Evolutionary conservation across 2,797 vertebrate genomes (phyloP), one percentile per base, ranked within the genome.

Genomic region (Aphelocoma californica): DNA sequence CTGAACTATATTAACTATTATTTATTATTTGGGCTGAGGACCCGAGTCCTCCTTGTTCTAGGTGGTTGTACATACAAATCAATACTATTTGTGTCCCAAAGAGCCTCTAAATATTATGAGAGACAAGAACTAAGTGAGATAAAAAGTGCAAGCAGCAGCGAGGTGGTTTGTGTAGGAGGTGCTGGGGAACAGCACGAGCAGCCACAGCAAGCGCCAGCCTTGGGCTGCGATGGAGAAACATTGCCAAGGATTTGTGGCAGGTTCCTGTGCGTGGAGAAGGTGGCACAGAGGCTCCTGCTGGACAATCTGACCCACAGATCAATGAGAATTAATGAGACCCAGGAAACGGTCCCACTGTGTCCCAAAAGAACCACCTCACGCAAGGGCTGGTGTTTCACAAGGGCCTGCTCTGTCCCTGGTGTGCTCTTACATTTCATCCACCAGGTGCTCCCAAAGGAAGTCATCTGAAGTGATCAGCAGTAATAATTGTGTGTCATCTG

Each of bases 401-500:
- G 44, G 20, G 5, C 36, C 53, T 60, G 38, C 15, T 1, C 38
- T 31, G 40, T 26, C 31, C 25, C 23, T 12, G 29, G 9, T 16
- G 14, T 1, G 0, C 47, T 50, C 75, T 48, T 4, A 38, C 61
- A 62, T 83, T 94, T 92, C 54, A 84, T 1, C 51, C 58, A 81
- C 60, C 90, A 83, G 53, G 64, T 74, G n/a, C 56, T 73, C 92
- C 71, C 67, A 58, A 82, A 90, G 73, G 66, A 90, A 81, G 48
- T 71, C 90, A 58, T 92, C 94, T 85, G 92, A 95, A 97, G 86
- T 50, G 87, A 95, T 91, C 90, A 96, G 92, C 95, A 95, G 77
- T 92, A 79, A 91, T 86, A 82, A 90, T 88, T 97, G 86, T 91
- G 92, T 78, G 77, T 95, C 60, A 0, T 72, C 81, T 87, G 73